phyloP scores from a whole-genome alignment of 2,113 vertebrate genomes.

The Capricornis sumatraensis region DNA sequence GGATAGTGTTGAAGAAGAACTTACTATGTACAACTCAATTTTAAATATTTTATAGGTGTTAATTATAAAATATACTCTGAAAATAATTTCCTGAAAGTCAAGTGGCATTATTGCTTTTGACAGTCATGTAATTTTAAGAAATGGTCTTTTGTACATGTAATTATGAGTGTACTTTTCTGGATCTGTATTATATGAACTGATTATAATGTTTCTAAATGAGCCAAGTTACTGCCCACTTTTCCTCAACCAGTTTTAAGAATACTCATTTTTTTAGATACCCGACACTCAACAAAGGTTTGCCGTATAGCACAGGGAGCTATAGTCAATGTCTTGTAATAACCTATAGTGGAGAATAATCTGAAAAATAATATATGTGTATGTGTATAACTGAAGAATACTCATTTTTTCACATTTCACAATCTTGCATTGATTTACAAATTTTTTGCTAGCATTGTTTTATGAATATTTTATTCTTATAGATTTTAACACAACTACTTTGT shows the following conservation, averaged over 20 bases:
- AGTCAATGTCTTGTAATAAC: neutral
- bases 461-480: neutral
- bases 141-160: neutral
- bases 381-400: neutral
- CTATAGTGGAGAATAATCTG: neutral
- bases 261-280: neutral
- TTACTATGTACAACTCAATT: constrained; percentile 63
- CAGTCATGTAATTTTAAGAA: constrained; percentile 36
- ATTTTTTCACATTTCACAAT: neutral
- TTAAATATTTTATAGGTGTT: constrained; percentile 58
- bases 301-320: neutral
- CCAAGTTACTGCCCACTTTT: neutral
- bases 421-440: neutral
- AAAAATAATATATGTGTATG: neutral
- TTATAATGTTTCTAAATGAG: neutral
- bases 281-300: neutral
- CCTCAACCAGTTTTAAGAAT: constrained; percentile 15
- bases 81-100: constrained; percentile 59
- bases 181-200: neutral
- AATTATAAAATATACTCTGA: constrained; percentile 54
- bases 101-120: constrained; percentile 16
- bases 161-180: neutral
- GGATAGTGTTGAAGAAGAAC: constrained; percentile 54
- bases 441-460: constrained; percentile 20
- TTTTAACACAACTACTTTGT: neutral